Evolutionary conservation across 2,888 invertebrate genomes (phyloP).

Genomic region (Hyles lineata): DNA sequence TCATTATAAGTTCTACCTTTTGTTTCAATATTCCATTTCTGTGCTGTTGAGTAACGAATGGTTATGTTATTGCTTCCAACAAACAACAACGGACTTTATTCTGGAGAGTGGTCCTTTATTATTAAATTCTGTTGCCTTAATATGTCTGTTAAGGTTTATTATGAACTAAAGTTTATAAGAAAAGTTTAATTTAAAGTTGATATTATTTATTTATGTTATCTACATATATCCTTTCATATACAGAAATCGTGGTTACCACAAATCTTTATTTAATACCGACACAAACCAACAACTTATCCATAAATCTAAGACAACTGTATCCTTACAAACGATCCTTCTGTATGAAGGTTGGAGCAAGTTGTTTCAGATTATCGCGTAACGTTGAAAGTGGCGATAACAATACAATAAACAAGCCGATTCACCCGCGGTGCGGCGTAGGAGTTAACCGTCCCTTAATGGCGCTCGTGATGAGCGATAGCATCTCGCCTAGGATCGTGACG

Average conservation of each 20-base stretch:
- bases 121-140: too few species aligned
- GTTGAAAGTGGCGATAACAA: conserved; percentile 46
- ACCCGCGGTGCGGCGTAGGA: conserved; percentile 45
- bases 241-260: neutral
- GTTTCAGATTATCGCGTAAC: conserved; percentile 28
- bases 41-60: too few species aligned
- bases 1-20: too few species aligned
- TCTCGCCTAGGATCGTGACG: conserved; percentile 62
- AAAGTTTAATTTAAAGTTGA: too few species aligned
- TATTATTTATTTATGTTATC: too few species aligned
- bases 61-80: too few species aligned
- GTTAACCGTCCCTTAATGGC: conserved; percentile 49
- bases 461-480: conserved; percentile 60
- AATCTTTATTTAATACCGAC: neutral
- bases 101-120: too few species aligned
- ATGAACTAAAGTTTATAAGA: too few species aligned
- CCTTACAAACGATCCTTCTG: conserved; percentile 21
- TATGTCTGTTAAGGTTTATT: too few species aligned
- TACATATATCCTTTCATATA: too few species aligned
- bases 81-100: too few species aligned
- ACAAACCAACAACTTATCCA: conserved; percentile 15
- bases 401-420: conserved; percentile 51
- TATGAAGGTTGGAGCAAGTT: conserved; percentile 16
- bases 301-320: conserved; percentile 21
- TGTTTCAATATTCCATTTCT: too few species aligned